Evolutionary conservation across 37 sponge, comb jelly and placozoan species (phyloP).

Genomic region (Theonella swinhoei): DNA sequence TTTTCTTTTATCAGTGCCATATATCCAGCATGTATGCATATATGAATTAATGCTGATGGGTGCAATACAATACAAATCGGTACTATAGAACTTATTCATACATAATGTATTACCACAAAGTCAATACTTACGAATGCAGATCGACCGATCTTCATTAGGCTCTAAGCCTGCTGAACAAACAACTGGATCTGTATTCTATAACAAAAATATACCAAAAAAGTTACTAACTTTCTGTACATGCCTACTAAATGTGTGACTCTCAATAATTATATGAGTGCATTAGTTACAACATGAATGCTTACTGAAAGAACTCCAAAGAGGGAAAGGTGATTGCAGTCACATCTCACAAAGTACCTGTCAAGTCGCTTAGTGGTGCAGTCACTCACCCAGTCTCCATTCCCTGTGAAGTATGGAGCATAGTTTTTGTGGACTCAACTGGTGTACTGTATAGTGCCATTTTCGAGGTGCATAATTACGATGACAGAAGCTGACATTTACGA

Average conservation of each 20-base stretch:
- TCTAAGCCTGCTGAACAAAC: not conserved
- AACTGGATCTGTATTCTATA: not conserved
- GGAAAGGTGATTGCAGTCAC: not conserved
- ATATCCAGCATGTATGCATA: too few relatives aligned
- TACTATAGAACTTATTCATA: too few relatives aligned
- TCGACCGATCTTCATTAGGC: not conserved
- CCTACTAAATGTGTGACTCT: too few relatives aligned
- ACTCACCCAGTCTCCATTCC: not conserved
- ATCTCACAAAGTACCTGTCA: not conserved
- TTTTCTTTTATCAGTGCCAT: too few relatives aligned
- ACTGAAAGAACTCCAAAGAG: not conserved
- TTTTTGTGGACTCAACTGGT: too few relatives aligned
- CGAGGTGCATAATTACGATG: too few relatives aligned
- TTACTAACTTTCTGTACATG: too few relatives aligned
- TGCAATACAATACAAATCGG: too few relatives aligned
- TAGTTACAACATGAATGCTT: not conserved
- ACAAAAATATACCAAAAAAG: too few relatives aligned
- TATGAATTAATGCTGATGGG: too few relatives aligned
- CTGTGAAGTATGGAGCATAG: too few relatives aligned
- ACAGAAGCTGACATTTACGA: not conserved
- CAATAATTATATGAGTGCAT: not conserved
- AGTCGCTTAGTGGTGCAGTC: not conserved
- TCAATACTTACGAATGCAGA: not conserved
- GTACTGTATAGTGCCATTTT: too few relatives aligned
- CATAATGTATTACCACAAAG: not conserved